These are phyloP conservation scores for Cliona cf. orientalis DNA, from an alignment of 37 sponge, comb jelly and placozoan genomes.

Conservation along the genomic window DNA sequence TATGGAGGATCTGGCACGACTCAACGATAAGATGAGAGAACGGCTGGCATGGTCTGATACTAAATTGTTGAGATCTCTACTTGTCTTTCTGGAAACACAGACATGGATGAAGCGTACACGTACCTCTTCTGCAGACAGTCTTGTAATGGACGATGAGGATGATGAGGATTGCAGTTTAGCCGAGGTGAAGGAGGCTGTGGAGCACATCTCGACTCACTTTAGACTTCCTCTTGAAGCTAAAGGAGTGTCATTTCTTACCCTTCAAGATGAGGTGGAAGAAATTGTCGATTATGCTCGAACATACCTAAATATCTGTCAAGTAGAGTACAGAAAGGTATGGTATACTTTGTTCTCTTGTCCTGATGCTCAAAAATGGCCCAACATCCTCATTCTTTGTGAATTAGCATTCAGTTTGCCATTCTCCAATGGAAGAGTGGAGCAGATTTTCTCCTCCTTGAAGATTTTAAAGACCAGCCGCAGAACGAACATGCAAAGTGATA, in stretches of 20 bases:
- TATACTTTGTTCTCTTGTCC: slow-evolving; percentile 35
- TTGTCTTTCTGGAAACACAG: slow-evolving; percentile 50
- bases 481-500: slow-evolving; percentile 22
- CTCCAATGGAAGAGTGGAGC: slow-evolving; percentile 59
- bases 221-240: slow-evolving; percentile 39
- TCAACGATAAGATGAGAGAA: slow-evolving; percentile 36
- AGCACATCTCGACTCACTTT: slow-evolving; percentile 30
- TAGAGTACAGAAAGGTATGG: slow-evolving; percentile 31
- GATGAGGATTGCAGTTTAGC: no score
- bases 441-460: slow-evolving; percentile 52
- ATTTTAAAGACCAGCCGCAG: slow-evolving; percentile 42
- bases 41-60: slow-evolving; percentile 52
- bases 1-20: slow-evolving; percentile 24
- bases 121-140: background rate
- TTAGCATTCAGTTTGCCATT: slow-evolving; percentile 69
- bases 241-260: background rate
- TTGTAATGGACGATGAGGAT: slow-evolving; percentile 7
- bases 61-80: slow-evolving; percentile 41
- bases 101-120: slow-evolving; percentile 15
- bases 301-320: slow-evolving; percentile 6
- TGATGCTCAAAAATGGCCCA: slow-evolving; percentile 55
- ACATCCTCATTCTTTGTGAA: slow-evolving; percentile 42
- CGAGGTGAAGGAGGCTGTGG: slow-evolving; percentile 47
- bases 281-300: slow-evolving; percentile 39
- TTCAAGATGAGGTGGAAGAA: slow-evolving; percentile 52